phyloP scores from a whole-genome alignment of 2,113 vertebrate species.

The Solenodon paradoxus region DNA sequence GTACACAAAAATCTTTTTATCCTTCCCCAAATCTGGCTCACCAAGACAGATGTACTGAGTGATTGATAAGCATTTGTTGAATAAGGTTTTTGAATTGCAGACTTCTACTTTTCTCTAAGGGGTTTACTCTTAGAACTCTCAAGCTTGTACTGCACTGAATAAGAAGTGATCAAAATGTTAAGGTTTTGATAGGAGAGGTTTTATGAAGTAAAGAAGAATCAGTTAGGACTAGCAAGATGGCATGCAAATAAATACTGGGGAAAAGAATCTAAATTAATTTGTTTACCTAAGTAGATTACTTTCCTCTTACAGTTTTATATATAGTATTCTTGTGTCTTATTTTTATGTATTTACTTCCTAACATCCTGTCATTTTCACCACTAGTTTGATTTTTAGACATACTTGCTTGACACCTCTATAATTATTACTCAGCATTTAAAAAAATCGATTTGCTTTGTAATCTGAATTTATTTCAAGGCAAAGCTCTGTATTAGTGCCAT shows the following conservation, averaged over 20 bases:
- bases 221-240: neutral
- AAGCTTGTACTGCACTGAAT: neutral
- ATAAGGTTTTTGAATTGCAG: neutral
- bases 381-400: neutral
- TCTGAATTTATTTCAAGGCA: conserved; percentile 42
- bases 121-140: neutral
- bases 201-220: neutral
- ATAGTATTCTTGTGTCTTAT: neutral
- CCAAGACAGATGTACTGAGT: neutral
- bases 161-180: neutral
- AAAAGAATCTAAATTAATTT: neutral
- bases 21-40: neutral
- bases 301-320: neutral
- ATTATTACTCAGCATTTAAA: conserved; percentile 8
- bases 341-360: neutral
- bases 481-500: neutral
- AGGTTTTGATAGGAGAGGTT: neutral
- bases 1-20: conserved; percentile 16
- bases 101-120: neutral
- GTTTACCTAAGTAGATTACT: neutral
- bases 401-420: conserved; percentile 15
- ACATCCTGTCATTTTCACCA: neutral
- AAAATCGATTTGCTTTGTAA: conserved; percentile 14
- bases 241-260: conserved; percentile 10
- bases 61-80: conserved; percentile 27